phyloP scores from a whole-genome alignment of 2,113 vertebrate species.

The Chauna torquata region DNA sequence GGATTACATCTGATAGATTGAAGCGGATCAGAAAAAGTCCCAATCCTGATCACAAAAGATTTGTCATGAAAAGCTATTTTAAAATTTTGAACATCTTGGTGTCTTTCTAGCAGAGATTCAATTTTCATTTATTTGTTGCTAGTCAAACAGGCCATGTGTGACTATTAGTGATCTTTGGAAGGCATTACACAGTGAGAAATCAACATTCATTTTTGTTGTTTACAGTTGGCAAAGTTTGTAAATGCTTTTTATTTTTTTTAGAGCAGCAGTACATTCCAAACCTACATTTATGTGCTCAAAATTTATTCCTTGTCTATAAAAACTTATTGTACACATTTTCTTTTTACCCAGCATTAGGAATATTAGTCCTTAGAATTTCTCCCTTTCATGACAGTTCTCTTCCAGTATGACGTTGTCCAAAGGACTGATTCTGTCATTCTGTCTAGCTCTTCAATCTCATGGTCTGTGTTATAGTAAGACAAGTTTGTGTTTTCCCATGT shows the following conservation, averaged over 20 bases:
- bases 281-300: not conserved
- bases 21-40: not conserved
- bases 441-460: not conserved
- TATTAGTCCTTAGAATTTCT: not conserved
- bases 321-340: not conserved
- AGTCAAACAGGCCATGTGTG: not conserved
- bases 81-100: not conserved
- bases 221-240: not conserved
- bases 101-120: not conserved
- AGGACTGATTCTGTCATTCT: accelerated
- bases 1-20: not conserved
- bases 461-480: not conserved
- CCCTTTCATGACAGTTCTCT: not conserved
- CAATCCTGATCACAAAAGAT: accelerated
- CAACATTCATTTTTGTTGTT: not conserved
- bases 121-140: not conserved
- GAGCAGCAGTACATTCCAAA: not conserved
- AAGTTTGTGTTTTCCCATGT: not conserved
- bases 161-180: not conserved
- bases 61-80: not conserved
- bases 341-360: not conserved
- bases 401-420: not conserved
- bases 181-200: not conserved
- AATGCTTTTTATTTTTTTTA: not conserved
- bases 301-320: not conserved